Evolutionary conservation across 2,113 vertebrate species (phyloP), one percentile per base, ranked within the genome.

Genomic region (Malurus alboscapulatus): DNA sequence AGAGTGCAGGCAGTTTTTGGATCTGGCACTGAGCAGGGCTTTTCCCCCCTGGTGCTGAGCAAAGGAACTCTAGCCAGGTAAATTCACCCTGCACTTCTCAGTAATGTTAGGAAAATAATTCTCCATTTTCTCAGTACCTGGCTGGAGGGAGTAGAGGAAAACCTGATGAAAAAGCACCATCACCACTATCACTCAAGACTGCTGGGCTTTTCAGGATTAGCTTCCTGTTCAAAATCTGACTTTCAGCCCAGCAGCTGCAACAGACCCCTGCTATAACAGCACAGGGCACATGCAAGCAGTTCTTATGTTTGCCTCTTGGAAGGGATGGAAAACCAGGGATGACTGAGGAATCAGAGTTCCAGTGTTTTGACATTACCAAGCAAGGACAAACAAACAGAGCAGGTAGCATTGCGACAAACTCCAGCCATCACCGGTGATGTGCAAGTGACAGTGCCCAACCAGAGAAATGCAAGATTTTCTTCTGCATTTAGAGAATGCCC

Each of bases 1-100:
- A 57, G 17, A 73, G 45, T 3, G 17, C 54, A 59, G 36, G 9
- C 21, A 17, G 0, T 5, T 45, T 63, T 32, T 18, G 11, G 12
- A 87, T 55, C 16, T 17, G 18, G 16, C 30, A 40, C 38, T 14
- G 7, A 67, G 32, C 7, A 10, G 26, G 22, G 16, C 9, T 67
- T 16, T 45, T 22, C 3, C 36, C 27, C 12, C 50, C 17, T 22
- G 25, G 4, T 17, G n/a, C 2, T 29, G 9, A 29, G 11, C 66
- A 74, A 48, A 65, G 8, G 22, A 77, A 42, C 14, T 58, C 21
- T 34, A 48, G 42, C 38, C 42, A 8, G 12, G 44, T 24, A 36
- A 63, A 19, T 7, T 26, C 0, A 0, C 25, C 29, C 63, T 26
- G 26, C 6, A 2, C 38, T 84, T 47, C 77, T 69, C 1, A 0